Conservation (phyloP, 2,113 vertebrate genomes). For the Phoxinus phoxinus region DNA sequence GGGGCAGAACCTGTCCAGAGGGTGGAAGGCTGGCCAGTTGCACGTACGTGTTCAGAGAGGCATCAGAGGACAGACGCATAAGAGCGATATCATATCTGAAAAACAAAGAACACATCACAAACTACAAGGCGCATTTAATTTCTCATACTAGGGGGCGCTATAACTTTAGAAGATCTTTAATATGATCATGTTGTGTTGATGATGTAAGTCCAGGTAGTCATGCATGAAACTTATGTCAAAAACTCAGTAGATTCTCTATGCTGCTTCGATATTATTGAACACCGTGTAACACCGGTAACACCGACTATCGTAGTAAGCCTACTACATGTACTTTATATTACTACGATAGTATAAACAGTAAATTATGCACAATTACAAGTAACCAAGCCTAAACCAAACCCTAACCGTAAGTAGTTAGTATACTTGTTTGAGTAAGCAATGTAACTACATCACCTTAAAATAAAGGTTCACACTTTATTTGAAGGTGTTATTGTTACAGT, state of each 20-base stretch:
- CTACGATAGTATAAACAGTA: too few species aligned
- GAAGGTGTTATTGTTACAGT: too few species aligned
- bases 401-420: too few species aligned
- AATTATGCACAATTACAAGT: slow-evolving; percentile 64
- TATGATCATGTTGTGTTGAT: background rate
- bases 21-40: slow-evolving; percentile 80
- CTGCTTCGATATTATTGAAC: background rate
- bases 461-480: too few species aligned
- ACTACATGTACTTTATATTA: too few species aligned
- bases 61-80: slow-evolving; percentile 76
- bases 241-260: background rate
- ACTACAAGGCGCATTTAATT: background rate
- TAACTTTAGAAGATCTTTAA: background rate
- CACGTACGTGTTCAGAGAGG: slow-evolving; percentile 80
- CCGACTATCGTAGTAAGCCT: too few species aligned
- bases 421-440: too few species aligned
- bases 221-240: background rate
- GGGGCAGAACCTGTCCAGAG: slow-evolving; percentile 75
- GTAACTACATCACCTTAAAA: too few species aligned
- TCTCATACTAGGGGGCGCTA: background rate
- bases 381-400: too few species aligned
- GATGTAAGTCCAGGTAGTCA: too few species aligned
- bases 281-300: too few species aligned
- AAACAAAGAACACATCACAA: background rate
- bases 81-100: slow-evolving; percentile 87